Conservation (phyloP, 2,113 vertebrate genomes). For the Elachura formosa region DNA sequence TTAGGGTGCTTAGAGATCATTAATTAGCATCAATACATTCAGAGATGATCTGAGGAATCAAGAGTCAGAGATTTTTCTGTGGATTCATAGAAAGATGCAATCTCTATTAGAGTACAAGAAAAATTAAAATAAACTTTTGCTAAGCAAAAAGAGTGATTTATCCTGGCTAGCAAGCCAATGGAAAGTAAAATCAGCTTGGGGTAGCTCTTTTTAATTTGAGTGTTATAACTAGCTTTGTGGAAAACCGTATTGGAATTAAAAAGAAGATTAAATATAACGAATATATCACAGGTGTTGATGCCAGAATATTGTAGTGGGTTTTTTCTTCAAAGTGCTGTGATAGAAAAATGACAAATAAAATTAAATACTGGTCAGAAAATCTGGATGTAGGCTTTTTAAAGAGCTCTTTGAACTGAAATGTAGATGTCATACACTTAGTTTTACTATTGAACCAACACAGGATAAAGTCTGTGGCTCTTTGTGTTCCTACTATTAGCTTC, state of each 20-base stretch:
- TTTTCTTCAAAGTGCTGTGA: background rate
- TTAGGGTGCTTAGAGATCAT: background rate
- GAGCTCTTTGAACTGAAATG: background rate
- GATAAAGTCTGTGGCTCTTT: background rate
- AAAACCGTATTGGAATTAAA: background rate
- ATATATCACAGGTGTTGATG: background rate
- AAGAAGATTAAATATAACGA: background rate
- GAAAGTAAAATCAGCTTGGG: conserved; percentile 2
- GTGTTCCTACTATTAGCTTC: background rate
- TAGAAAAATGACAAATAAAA: background rate
- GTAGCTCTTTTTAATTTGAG: background rate
- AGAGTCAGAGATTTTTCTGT: background rate
- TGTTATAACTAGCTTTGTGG: background rate
- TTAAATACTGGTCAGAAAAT: background rate
- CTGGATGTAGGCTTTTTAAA: background rate
- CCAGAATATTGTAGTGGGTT: background rate
- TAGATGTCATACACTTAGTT: background rate
- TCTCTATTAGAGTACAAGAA: background rate
- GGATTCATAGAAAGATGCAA: background rate
- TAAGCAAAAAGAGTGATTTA: conserved; percentile 14
- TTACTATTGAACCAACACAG: background rate
- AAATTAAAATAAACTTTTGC: conserved; percentile 12
- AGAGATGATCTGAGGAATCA: background rate
- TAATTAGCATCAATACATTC: background rate
- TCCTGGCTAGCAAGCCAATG: background rate